phyloP scores from a whole-genome alignment of 2,888 invertebrate genomes.

The Agapetus fuscipes region DNA sequence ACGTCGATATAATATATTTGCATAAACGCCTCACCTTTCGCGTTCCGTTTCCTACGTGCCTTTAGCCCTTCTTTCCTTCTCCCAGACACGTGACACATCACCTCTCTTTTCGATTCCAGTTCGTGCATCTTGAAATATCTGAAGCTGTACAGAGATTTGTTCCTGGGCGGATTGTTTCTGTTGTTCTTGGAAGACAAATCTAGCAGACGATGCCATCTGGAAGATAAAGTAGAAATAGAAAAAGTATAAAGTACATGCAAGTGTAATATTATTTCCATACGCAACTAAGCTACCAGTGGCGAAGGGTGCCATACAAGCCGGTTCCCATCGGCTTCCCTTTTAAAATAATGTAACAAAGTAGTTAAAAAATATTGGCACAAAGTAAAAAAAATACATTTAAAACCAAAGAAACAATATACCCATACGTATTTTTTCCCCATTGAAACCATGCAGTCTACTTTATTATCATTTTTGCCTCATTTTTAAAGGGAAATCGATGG shows the following conservation, averaged over 20 bases:
- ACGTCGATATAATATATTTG: no score
- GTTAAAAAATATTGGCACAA: no score
- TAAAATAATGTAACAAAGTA: no score
- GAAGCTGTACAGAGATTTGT: not conserved
- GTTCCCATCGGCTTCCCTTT: no score
- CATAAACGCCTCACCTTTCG: conserved; percentile 15
- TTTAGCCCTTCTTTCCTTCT: conserved; percentile 1
- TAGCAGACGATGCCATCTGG: conserved; percentile 4
- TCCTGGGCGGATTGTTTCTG: not conserved
- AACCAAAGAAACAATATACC: no score
- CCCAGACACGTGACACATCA: conserved; percentile 5
- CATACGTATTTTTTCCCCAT: no score
- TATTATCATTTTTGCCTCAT: no score
- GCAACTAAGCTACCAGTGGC: no score
- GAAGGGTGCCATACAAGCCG: no score
- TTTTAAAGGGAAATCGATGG: no score
- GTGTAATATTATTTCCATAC: not conserved
- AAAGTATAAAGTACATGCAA: not conserved
- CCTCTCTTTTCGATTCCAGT: not conserved
- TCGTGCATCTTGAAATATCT: conserved; percentile 7
- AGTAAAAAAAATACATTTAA: no score
- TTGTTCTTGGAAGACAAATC: not conserved
- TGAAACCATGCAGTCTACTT: no score
- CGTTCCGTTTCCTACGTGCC: conserved; percentile 10
- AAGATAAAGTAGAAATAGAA: not conserved